phyloP scores from a whole-genome alignment of 1,140 invertebrate genomes.

The Maniola jurtina region DNA sequence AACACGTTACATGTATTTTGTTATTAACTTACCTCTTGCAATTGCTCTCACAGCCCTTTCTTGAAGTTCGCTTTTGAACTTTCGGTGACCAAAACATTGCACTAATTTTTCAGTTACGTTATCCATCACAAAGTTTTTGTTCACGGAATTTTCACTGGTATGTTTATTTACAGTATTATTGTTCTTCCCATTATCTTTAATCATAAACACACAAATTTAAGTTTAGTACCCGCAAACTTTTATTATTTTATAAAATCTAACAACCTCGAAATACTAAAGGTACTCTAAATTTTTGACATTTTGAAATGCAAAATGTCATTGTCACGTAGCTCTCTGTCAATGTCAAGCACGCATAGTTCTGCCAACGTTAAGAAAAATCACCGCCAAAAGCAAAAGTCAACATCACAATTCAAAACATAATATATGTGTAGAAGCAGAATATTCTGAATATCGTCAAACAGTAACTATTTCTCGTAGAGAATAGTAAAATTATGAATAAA shows the following conservation, averaged over 20 bases:
- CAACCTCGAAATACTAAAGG: constrained; percentile 48
- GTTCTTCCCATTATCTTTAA: not conserved
- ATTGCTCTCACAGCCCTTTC: constrained; percentile 76
- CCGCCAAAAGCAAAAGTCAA: too few species aligned
- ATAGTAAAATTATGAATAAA: too few species aligned
- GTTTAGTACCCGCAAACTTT: constrained; percentile 20
- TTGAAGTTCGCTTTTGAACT: constrained; percentile 79
- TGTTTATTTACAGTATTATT: constrained; percentile 23
- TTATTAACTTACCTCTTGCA: constrained; percentile 63
- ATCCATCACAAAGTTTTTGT: constrained; percentile 53
- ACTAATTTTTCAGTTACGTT: constrained; percentile 66
- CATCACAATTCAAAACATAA: too few species aligned
- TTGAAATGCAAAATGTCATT: constrained; percentile 27
- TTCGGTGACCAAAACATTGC: constrained; percentile 78
- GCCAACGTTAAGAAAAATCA: not conserved
- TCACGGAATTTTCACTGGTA: constrained; percentile 36
- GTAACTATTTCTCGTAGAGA: too few species aligned
- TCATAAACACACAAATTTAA: constrained; percentile 14
- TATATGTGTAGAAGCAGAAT: too few species aligned
- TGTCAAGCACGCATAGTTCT: not conserved
- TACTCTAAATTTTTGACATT: constrained; percentile 40
- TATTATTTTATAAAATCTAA: constrained; percentile 35
- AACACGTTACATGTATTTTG: constrained; percentile 4
- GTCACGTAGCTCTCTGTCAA: not conserved
- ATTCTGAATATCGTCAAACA: too few species aligned